A percentile compares a stretch with the other conserved stretches of the same genome.
Evolutionary conservation across 1,140 invertebrate genomes (phyloP).

Genomic region (Meloidogyne floridensis): DNA sequence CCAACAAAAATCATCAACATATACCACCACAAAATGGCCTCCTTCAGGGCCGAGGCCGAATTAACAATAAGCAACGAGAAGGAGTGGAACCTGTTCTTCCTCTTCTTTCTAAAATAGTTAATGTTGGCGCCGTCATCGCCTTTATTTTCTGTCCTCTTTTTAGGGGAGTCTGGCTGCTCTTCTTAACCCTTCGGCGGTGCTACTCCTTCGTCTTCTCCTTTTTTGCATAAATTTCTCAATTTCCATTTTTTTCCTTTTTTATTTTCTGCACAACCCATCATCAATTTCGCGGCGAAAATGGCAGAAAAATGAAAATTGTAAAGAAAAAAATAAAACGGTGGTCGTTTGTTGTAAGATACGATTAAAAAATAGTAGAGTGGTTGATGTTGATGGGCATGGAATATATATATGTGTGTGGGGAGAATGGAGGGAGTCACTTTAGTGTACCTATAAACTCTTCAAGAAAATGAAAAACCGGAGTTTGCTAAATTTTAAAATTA

Average conservation of each 20-base stretch:
- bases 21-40: not conserved
- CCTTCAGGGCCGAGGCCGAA: not conserved
- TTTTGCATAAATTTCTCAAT: slow-evolving; percentile 4
- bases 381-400: not conserved
- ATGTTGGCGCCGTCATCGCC: not conserved
- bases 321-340: not conserved
- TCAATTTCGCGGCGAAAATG: slow-evolving; percentile 6
- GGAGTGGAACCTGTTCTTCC: not conserved
- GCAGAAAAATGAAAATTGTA: slow-evolving; percentile 1
- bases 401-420: too few relatives aligned
- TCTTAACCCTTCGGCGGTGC: too few relatives aligned
- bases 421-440: too few relatives aligned
- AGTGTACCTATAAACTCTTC: too few relatives aligned
- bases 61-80: not conserved
- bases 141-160: not conserved
- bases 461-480: too few relatives aligned
- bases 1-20: not conserved
- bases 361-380: not conserved
- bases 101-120: not conserved
- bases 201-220: not conserved
- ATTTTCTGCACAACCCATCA: not conserved
- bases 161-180: not conserved
- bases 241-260: not conserved
- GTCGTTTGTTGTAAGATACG: not conserved
- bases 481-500: too few relatives aligned